Conservation (phyloP, 1,140 invertebrate species). For the Bombus consobrinus region DNA sequence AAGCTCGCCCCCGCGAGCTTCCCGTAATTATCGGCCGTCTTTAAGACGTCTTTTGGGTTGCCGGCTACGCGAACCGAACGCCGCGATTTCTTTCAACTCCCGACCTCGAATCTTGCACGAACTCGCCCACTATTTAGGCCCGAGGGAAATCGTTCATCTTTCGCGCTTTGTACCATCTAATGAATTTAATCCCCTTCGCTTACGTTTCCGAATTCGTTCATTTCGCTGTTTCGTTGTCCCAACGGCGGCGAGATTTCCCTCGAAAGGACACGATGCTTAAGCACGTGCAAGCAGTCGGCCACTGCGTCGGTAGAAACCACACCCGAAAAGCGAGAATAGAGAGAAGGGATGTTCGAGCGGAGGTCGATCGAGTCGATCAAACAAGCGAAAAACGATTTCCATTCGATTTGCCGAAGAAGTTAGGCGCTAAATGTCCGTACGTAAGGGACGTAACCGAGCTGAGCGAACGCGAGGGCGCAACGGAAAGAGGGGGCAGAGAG, state of each 20-base stretch:
- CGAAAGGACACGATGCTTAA: not conserved
- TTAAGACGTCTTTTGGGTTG: slow-evolving; percentile 56
- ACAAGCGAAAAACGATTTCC: slow-evolving; percentile 72
- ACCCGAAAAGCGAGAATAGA: not conserved
- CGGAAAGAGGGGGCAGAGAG: not conserved
- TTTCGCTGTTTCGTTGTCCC: not conserved
- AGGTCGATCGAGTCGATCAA: slow-evolving; percentile 36
- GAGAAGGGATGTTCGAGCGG: not conserved
- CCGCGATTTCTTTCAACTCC: slow-evolving; percentile 24
- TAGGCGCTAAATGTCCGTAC: slow-evolving; percentile 77
- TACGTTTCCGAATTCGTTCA: not conserved
- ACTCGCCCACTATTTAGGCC: not conserved
- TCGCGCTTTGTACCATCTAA: not conserved
- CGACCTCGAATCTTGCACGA: not conserved
- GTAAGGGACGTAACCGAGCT: slow-evolving; percentile 53
- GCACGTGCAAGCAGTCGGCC: too few species aligned
- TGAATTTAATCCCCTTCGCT: not conserved
- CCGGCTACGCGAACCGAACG: not conserved
- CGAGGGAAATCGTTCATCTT: not conserved
- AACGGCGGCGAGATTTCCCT: too few species aligned
- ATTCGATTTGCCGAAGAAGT: slow-evolving; percentile 79
- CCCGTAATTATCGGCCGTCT: slow-evolving; percentile 66
- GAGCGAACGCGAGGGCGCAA: slow-evolving; percentile 23
- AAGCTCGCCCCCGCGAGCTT: slow-evolving; percentile 59
- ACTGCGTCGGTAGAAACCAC: not conserved